Evolutionary conservation across 1,140 invertebrate genomes (phyloP).

Genomic region (Psilanteris sp.): DNA sequence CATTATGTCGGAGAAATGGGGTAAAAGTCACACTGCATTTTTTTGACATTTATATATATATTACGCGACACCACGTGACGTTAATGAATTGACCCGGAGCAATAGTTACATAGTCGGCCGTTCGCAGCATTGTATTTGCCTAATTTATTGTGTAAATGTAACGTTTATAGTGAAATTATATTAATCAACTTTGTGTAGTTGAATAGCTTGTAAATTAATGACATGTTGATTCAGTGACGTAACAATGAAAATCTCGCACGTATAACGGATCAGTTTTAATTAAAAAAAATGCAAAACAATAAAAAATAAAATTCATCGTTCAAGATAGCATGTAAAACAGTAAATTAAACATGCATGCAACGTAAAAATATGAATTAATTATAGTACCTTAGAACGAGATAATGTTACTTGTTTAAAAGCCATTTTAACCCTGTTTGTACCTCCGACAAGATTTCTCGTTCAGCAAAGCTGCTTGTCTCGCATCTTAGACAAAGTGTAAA

Average conservation of each 20-base stretch:
- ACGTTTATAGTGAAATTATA: constrained; percentile 11
- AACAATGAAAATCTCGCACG: constrained; percentile 1
- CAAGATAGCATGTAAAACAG: no score
- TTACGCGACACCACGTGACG: constrained; percentile 11
- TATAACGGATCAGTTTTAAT: constrained; percentile 4
- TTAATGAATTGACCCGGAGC: constrained; percentile 27
- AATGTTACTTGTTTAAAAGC: no score
- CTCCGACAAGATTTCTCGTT: no score
- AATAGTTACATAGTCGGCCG: constrained; percentile 13
- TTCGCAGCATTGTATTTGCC: constrained; percentile 7
- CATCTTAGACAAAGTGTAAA: no score
- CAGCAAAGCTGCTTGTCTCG: no score
- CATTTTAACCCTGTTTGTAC: no score
- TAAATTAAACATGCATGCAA: no score
- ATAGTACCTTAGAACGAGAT: no score
- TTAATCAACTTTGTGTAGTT: constrained; percentile 19
- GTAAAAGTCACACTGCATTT: constrained; percentile 9
- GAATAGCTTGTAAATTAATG: background rate
- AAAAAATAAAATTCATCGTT: no score
- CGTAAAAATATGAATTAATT: no score
- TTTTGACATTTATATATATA: constrained; percentile 17
- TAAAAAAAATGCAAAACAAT: no score
- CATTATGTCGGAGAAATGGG: constrained; percentile 18
- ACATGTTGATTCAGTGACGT: background rate
- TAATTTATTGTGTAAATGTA: constrained; percentile 37